Percentiles rank a stretch among this genome's conserved stretches.
Evolutionary conservation across 2,888 invertebrate genomes (phyloP).

Genomic region (Linyphia triangularis): DNA sequence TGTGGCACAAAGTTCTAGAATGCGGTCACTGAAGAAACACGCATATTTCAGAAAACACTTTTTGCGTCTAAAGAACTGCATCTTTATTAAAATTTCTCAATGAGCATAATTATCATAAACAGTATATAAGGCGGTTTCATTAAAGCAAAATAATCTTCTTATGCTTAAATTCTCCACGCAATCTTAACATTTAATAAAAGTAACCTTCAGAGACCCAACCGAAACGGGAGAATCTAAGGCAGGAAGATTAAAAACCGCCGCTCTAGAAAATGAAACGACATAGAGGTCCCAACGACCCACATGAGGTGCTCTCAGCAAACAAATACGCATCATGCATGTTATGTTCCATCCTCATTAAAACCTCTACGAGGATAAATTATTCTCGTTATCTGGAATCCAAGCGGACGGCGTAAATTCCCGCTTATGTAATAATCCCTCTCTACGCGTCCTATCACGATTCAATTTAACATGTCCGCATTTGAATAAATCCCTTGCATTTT

Average conservation of each 20-base stretch:
- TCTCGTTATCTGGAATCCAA: conserved; percentile 5
- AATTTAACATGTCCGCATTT: conserved; percentile 18
- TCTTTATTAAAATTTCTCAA: too few relatives aligned
- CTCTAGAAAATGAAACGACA: not conserved
- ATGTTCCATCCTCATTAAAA: conserved; percentile 17
- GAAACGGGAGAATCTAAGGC: not conserved
- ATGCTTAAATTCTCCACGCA: not conserved
- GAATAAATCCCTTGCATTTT: conserved; percentile 15
- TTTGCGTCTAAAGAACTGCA: too few relatives aligned
- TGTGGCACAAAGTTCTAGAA: too few relatives aligned
- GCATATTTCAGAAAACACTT: too few relatives aligned
- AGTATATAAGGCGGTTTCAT: not conserved
- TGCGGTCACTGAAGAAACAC: too few relatives aligned
- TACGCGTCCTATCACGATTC: conserved; percentile 5
- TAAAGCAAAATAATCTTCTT: not conserved
- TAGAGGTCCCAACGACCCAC: not conserved
- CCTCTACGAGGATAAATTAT: conserved; percentile 2
- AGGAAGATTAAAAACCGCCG: not conserved
- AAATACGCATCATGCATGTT: not conserved
- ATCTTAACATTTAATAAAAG: not conserved
- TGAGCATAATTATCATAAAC: not conserved
- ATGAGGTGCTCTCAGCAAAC: not conserved
- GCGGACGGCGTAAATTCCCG: not conserved
- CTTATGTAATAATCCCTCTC: conserved; percentile 3
- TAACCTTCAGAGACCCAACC: not conserved